Base-by-base conservation (phyloP, 1,140 invertebrate species). In the Papilio xuthus region DNA sequence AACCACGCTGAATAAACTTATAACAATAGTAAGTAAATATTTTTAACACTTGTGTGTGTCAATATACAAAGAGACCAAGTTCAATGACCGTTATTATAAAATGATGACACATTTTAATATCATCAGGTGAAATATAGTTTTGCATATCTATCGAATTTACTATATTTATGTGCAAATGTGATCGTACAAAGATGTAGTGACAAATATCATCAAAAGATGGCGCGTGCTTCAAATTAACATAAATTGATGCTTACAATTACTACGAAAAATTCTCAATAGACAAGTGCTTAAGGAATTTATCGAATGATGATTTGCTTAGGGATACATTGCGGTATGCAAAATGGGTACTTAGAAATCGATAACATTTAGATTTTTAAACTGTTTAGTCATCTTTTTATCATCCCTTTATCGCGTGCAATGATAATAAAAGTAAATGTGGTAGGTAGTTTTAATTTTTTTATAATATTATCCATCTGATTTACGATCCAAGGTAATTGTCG, bases 71-170 rank as follows among this genome's bases (percentile, higher is more conserved):
- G 32, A 42, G 47, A 80, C 47, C 60, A 84, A 89, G 90, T 88
- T 90, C 89, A 86, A 77, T 83, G 85, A 85, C 85, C 89, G 77
- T 81, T 80, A 80, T 86, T 88, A 88, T 83, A 84, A 84, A 84
- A 83, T 80, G 84, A 87, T 86, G 80, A 86, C 83, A 86, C 81
- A 83, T 81, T 79, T 82, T 81, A 84, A 85, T 83, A 82, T 83
- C 72, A 78, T 85, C 83, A 85, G 80, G 79, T 88, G 84, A 80
- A 87, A 87, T 85, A 84, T 85, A 86, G 85, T 89, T 92, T 93
- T 90, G 92, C 90, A 93, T 92, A 90, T 90, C 89, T 89, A 92
- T 92, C 81, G 80, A 47, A 84, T 86, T 84, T 81, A 84, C 82
- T 26, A 82, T 79, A 89, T 92, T 89, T 84, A 86, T 88, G 87